These are phyloP conservation scores for Phorcus lineatus DNA, from an alignment of 2,888 invertebrate genomes.

Conservation along the genomic window DNA sequence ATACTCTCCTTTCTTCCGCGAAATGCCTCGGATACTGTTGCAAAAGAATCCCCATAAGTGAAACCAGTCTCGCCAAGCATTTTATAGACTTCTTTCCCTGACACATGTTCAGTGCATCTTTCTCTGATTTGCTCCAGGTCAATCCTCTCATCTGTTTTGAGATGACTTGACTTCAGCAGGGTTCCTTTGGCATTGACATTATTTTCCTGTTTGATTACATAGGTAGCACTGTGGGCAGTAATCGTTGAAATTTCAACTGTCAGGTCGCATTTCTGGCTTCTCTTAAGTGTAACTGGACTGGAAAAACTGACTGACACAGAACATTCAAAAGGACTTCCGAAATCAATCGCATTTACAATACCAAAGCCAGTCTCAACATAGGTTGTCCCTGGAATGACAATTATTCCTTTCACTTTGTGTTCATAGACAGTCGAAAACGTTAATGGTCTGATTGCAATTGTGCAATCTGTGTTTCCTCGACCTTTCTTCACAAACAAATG, in stretches of 20 bases:
- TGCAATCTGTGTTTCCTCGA: neutral
- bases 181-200: neutral
- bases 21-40: neutral
- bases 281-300: neutral
- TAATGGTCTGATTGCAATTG: conserved; percentile 15
- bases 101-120: neutral
- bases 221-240: neutral
- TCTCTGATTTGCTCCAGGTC: neutral
- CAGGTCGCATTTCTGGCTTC: neutral
- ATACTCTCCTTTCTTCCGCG: neutral
- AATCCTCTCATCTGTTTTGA: neutral
- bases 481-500: neutral
- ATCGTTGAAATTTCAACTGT: neutral
- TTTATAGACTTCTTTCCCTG: neutral
- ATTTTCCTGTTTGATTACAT: neutral
- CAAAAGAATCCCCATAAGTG: conserved; percentile 9
- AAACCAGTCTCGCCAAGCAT: neutral
- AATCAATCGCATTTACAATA: conserved; percentile 24
- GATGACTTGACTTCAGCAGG: neutral
- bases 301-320: neutral
- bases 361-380: conserved; percentile 54
- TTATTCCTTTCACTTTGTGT: conserved; percentile 44
- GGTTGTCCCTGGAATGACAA: conserved; percentile 49
- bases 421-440: conserved; percentile 43
- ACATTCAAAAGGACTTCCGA: neutral